These are phyloP conservation scores for Gymnothorax javanicus DNA, from an alignment of 2,797 vertebrate genomes.

Conservation along the genomic window DNA sequence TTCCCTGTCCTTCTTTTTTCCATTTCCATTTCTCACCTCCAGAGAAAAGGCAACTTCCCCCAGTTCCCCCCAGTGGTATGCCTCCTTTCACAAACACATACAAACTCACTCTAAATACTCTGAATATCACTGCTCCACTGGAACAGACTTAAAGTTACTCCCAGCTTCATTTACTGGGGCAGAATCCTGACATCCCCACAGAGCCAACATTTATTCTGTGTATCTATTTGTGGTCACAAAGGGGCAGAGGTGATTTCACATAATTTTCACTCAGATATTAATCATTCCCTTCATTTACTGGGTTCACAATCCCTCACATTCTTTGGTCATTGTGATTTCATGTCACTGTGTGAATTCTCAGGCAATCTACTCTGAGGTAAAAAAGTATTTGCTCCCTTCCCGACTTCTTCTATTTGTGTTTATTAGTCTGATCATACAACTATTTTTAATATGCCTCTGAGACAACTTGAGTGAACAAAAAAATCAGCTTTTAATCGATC, in stretches of 20 bases:
- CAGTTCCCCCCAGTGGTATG: not conserved
- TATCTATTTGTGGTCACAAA: too few species aligned
- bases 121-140: too few species aligned
- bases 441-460: too few species aligned
- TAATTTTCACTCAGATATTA: not conserved
- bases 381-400: too few species aligned
- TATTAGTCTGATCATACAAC: too few species aligned
- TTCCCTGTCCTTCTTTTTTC: not conserved
- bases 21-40: not conserved
- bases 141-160: not conserved
- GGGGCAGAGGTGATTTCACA: too few species aligned
- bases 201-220: too few species aligned
- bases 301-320: not conserved
- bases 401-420: too few species aligned
- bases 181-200: too few species aligned
- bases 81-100: not conserved
- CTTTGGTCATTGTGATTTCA: not conserved
- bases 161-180: not conserved
- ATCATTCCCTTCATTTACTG: not conserved
- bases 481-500: too few species aligned
- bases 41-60: slow-evolving; percentile 8
- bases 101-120: not conserved
- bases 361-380: not conserved
- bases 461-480: too few species aligned
- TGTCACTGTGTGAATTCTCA: not conserved